Evolutionary conservation across 64 coral and sea anemone species (phyloP), one percentile per base, ranked within the genome.

Genomic region (Cladopsammia gracilis): DNA sequence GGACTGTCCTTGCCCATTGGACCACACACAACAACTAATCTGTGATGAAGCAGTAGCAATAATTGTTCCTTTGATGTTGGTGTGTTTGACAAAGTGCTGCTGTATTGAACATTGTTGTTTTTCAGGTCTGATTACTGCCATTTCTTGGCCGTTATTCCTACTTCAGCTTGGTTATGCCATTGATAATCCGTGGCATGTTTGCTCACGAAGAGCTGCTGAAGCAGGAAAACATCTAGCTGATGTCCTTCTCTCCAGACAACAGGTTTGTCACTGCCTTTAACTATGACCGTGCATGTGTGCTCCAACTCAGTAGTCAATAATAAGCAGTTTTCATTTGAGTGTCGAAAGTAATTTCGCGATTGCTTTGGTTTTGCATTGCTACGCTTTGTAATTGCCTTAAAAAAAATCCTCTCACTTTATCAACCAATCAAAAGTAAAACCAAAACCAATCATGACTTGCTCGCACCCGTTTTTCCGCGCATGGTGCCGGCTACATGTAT

Each of bases 111-210:
- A 7, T 25, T 25, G 24, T 13, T 79, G 4, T 83, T 60, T 85
- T 80, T 54, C 4, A 96, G 94, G 94, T 50, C 48, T 98, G 3
- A 62, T 98, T 23, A 60, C 88, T 49, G 96, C 96, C 1, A 56
- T 98, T 26, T 56, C 93, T 3, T 98, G 96, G 96, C 96, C 96
- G 23, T 60, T 98, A 14, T 79, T 89, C 1, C 8, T 98, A 10
- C 89, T 98, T 25, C 56, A 92, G 62, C 23, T 89, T 71, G 93
- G 88, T 46, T 92, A 95, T 19, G 50, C 95, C 11, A 98, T 98
- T 25, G 96, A 98, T 71, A 98, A 98, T 58, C 96, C 96, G 6
- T 98, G 96, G 96, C 71, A 90, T 59, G 96, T 98, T 16, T 98
- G 96, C 83, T 68, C 89, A 49, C 65, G 85, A 15, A 93, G 96